Evolutionary conservation across 1,140 invertebrate species (phyloP).

Genomic region (Pissodes strobi): DNA sequence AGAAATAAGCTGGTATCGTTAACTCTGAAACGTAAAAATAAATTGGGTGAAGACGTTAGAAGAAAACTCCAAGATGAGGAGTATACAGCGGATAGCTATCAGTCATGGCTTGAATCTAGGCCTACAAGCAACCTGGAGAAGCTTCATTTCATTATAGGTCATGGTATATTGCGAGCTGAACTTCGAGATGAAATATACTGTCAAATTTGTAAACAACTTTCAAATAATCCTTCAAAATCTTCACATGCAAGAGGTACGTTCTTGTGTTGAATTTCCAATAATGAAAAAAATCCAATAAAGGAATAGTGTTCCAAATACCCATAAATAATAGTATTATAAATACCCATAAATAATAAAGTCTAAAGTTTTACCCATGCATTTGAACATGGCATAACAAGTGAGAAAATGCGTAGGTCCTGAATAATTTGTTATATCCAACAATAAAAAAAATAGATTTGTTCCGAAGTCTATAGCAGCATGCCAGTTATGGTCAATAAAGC

Average conservation of each 20-base stretch:
- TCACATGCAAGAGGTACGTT: slow-evolving; percentile 87
- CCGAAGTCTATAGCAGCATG: too few species aligned
- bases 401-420: too few species aligned
- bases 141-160: slow-evolving; percentile 98
- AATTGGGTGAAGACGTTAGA: slow-evolving; percentile 93
- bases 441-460: too few species aligned
- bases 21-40: slow-evolving; percentile 96
- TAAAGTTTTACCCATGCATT: too few species aligned
- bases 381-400: too few species aligned
- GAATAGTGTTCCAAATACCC: slow-evolving; percentile 90
- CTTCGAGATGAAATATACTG: slow-evolving; percentile 98
- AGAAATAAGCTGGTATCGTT: slow-evolving; percentile 95
- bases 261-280: slow-evolving; percentile 80
- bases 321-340: slow-evolving; percentile 96
- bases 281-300: slow-evolving; percentile 85
- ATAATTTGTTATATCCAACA: slow-evolving; percentile 93
- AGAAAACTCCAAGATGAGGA: slow-evolving; percentile 86
- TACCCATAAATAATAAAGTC: too few species aligned
- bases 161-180: slow-evolving; percentile 95
- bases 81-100: slow-evolving; percentile 90
- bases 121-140: slow-evolving; percentile 98
- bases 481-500: too few species aligned
- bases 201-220: slow-evolving; percentile 98
- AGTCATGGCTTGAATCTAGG: slow-evolving; percentile 93
- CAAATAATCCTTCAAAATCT: slow-evolving; percentile 94